phyloP scores from a whole-genome alignment of 2,113 vertebrate species.

The Poicephalus gulielmi region DNA sequence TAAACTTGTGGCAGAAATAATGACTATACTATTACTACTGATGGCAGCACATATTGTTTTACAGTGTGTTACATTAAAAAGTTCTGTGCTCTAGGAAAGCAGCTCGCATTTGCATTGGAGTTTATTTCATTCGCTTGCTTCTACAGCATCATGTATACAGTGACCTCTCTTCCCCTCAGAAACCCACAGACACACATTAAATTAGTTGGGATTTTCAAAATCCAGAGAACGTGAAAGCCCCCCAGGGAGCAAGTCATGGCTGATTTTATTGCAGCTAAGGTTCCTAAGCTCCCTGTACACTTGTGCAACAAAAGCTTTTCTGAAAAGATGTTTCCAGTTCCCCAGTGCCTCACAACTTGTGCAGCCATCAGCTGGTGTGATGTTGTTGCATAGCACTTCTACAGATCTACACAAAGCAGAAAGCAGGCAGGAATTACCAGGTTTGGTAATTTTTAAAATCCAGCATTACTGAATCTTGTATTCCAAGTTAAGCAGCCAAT shows the following conservation, averaged over 20 bases:
- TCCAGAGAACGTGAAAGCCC: neutral
- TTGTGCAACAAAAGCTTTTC: neutral
- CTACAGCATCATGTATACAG: neutral
- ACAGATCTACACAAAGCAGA: neutral
- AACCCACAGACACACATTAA: neutral
- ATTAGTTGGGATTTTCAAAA: neutral
- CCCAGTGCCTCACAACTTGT: neutral
- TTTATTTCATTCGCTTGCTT: neutral
- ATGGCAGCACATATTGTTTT: neutral
- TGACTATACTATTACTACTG: neutral
- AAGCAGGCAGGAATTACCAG: neutral
- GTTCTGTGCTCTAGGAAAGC: neutral
- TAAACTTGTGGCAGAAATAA: neutral
- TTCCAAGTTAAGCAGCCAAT: fast-evolving
- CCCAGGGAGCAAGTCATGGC: neutral
- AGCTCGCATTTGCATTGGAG: neutral
- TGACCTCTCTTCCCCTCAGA: neutral
- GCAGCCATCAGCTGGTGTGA: neutral
- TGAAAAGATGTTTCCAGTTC: neutral
- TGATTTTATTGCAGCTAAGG: neutral
- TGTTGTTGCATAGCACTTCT: neutral
- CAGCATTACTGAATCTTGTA: neutral
- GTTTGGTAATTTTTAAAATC: neutral
- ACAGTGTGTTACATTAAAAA: neutral
- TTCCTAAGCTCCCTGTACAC: neutral